Evolutionary conservation across 2,888 invertebrate species (phyloP).

Genomic region (Acrobasis consociella): DNA sequence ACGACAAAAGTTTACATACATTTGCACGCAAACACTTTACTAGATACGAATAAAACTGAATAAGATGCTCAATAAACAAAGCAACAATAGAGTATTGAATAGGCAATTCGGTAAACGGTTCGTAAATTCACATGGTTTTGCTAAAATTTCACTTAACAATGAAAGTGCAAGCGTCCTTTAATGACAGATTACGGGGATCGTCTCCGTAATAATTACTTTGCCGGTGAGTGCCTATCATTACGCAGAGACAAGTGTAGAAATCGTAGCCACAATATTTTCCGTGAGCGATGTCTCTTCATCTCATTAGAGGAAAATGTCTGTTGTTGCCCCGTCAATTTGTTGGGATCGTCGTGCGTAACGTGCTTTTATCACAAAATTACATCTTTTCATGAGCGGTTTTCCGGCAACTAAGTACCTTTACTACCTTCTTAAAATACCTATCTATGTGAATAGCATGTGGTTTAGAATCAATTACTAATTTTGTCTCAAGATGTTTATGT

Average conservation of each 20-base stretch:
- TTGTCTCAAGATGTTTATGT: no score
- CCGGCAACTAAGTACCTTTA: not conserved
- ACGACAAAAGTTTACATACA: slow-evolving; percentile 13
- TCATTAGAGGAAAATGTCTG: slow-evolving; percentile 59
- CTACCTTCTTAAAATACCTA: not conserved
- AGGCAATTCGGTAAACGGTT: slow-evolving; percentile 7
- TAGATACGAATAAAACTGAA: slow-evolving; percentile 7
- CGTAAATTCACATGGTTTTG: slow-evolving; percentile 20
- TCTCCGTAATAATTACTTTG: slow-evolving; percentile 20
- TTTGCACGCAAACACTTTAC: slow-evolving; percentile 6
- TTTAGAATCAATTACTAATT: no score
- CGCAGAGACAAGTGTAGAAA: slow-evolving; percentile 48
- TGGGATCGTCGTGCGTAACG: slow-evolving; percentile 54
- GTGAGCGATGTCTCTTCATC: slow-evolving; percentile 48
- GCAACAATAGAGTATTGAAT: slow-evolving; percentile 18
- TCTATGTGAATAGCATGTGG: no score
- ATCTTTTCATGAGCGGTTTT: slow-evolving; percentile 32
- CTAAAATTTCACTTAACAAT: slow-evolving; percentile 18
- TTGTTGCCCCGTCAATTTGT: slow-evolving; percentile 40
- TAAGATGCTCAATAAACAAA: not conserved
- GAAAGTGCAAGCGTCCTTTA: slow-evolving; percentile 23
- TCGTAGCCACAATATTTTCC: slow-evolving; percentile 44
- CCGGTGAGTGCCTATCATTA: slow-evolving; percentile 31
- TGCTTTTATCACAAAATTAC: slow-evolving; percentile 35
- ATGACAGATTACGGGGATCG: slow-evolving; percentile 19